Base-by-base conservation (phyloP, 1,140 invertebrate species). In the Megathymus violae region DNA sequence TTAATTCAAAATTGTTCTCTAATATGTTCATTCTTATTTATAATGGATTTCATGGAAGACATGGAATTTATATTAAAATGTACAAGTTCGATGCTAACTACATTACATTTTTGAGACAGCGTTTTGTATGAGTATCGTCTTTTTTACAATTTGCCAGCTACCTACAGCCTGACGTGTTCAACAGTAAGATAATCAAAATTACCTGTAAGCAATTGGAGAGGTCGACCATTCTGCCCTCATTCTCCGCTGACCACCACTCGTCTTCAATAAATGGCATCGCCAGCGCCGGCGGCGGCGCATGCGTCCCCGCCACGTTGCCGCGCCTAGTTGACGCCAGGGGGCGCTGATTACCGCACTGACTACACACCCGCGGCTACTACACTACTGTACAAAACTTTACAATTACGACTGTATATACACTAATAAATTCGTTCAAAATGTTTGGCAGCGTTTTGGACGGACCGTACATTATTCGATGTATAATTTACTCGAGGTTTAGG, bases 201-300 rank as follows among this genome's bases (percentile, higher is more conserved):
- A 96, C 96, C 93, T 95, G 95, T 80, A 97, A 94, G 91, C 96
- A 97, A 85, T 95, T 95, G 65, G 95, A 96, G 69, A 97, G 92
- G 87, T 97, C 97, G 66, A 97, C 96, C 94, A 97, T 97, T 91
- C 96, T 97, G 85, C 95, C 96, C 91, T 97, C 96, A 91, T 96
- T 96, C 93, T 97, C 96, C 82, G 96, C 95, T 93, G 96, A 96
- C 97, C 96, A 97, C 72, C 97, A 94, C 83, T 97, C 96, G 93
- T 97, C 97, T 93, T 97, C 96, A 92, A 98, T 97, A 93, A 97
- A 98, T 92, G 97, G 96, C 97, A 98, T 98, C 93, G 94, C 94
- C 94, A 93, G 91, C 80, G 93, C 92, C 91, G 92, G 92, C 91
- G 93, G 90, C 88, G 93, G 92, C 88, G 93, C 92, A 90, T 93